These are phyloP conservation scores for Malurus alboscapulatus DNA, from an alignment of 2,113 vertebrate species.

Conservation along the genomic window DNA sequence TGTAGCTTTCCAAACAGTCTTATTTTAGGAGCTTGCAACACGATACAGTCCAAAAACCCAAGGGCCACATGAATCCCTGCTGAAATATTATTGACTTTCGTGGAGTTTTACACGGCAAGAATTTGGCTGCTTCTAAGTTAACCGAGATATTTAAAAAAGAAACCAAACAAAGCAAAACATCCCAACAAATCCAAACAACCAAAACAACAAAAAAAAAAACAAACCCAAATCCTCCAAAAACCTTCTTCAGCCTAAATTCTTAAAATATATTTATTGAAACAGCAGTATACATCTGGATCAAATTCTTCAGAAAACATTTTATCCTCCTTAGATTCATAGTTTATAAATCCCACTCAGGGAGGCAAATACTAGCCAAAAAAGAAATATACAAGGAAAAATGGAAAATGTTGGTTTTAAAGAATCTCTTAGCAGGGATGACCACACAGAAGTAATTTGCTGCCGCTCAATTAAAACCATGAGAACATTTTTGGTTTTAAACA, in stretches of 20 bases:
- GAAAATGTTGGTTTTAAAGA: conserved; percentile 42
- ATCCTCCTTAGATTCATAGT: background rate
- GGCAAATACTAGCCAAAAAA: conserved; percentile 34
- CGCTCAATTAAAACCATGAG: conserved; percentile 49
- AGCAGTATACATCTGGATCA: conserved; percentile 21
- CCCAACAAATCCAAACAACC: background rate
- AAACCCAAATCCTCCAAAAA: background rate
- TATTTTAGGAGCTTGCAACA: conserved; percentile 55
- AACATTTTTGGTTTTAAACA: conserved; percentile 3
- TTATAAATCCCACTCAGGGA: conserved; percentile 21
- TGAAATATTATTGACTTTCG: conserved; percentile 21
- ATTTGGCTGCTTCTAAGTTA: conserved; percentile 12
- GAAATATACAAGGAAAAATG: conserved; percentile 32
- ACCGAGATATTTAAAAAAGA: background rate
- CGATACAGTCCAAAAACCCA: background rate
- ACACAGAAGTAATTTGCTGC: conserved; percentile 31
- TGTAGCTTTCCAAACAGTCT: conserved; percentile 21
- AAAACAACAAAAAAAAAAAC: background rate
- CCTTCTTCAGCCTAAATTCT: background rate
- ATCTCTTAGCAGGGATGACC: conserved; percentile 19
- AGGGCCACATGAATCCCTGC: conserved; percentile 26
- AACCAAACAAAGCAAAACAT: background rate
- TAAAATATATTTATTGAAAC: conserved; percentile 4
- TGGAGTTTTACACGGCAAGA: conserved; percentile 10
- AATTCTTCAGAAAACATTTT: conserved; percentile 38